Evolutionary conservation across 2,797 vertebrate species (phyloP).

Genomic region (Rhodeus uyekii): DNA sequence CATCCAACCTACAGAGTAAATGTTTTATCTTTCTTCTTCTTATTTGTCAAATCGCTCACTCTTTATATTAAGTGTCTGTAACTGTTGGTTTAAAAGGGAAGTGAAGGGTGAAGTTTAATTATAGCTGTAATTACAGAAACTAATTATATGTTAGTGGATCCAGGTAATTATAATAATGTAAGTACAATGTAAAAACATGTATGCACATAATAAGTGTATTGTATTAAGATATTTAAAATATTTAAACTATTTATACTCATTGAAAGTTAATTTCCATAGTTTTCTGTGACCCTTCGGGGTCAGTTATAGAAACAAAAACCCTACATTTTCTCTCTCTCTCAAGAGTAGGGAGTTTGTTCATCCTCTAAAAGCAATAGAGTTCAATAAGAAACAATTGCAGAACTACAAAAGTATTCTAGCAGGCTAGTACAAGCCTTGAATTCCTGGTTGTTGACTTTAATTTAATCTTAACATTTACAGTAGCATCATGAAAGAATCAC

Average conservation of each 20-base stretch:
- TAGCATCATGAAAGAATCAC: conserved; percentile 23
- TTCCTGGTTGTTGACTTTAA: conserved; percentile 12
- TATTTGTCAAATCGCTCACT: too few relatives aligned
- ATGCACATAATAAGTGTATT: too few relatives aligned
- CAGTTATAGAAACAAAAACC: not conserved
- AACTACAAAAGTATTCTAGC: conserved; percentile 35
- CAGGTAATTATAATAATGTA: too few relatives aligned
- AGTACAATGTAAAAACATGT: too few relatives aligned
- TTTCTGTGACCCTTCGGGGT: not conserved
- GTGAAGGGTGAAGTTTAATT: too few relatives aligned
- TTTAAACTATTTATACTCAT: not conserved
- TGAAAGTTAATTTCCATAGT: not conserved
- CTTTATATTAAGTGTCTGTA: too few relatives aligned
- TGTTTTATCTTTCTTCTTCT: conserved; percentile 48
- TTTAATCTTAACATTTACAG: conserved; percentile 16
- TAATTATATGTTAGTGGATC: too few relatives aligned
- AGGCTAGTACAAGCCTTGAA: conserved; percentile 45
- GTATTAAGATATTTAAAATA: too few relatives aligned
- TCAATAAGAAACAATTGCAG: conserved; percentile 15
- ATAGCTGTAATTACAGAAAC: too few relatives aligned
- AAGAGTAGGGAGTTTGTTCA: not conserved
- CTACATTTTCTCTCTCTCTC: not conserved
- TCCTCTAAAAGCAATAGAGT: not conserved
- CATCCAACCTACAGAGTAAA: conserved; percentile 85
- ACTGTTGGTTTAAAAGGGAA: too few relatives aligned